phyloP scores from a whole-genome alignment of 2,888 invertebrate species.

The Napeogenes inachia region DNA sequence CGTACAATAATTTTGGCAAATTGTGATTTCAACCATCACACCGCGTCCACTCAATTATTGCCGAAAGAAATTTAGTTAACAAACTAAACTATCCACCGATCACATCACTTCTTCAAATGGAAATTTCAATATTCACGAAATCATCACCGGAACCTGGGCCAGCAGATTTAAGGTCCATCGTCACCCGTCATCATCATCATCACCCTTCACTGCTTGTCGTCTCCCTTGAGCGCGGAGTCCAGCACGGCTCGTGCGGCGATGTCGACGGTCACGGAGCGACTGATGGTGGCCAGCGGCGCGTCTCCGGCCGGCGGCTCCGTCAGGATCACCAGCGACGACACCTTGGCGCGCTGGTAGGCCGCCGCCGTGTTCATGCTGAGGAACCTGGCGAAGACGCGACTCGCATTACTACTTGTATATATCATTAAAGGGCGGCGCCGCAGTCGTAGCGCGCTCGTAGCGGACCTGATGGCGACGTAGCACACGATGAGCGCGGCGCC shows the following conservation, averaged over 20 bases:
- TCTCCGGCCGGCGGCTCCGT: constrained; percentile 48
- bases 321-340: constrained; percentile 88
- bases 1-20: too few relatives aligned
- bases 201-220: constrained; percentile 40
- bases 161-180: background rate
- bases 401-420: background rate
- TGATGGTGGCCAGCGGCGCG: constrained; percentile 64
- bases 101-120: too few relatives aligned
- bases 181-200: background rate
- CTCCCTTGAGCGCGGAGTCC: constrained; percentile 63
- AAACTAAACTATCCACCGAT: too few relatives aligned
- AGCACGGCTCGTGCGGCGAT: constrained; percentile 65
- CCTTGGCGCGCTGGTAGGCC: constrained; percentile 94
- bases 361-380: constrained; percentile 91
- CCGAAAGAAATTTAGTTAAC: too few relatives aligned
- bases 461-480: constrained; percentile 88
- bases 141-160: background rate
- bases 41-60: too few relatives aligned
- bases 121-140: too few relatives aligned
- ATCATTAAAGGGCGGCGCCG: background rate
- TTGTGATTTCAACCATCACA: too few relatives aligned
- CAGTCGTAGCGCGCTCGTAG: background rate
- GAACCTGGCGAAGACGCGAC: constrained; percentile 75
- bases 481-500: constrained; percentile 89
- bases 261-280: constrained; percentile 71